These are phyloP conservation scores for Apodemus speciosus DNA, from an alignment of 2,113 vertebrate genomes.

Conservation along the genomic window DNA sequence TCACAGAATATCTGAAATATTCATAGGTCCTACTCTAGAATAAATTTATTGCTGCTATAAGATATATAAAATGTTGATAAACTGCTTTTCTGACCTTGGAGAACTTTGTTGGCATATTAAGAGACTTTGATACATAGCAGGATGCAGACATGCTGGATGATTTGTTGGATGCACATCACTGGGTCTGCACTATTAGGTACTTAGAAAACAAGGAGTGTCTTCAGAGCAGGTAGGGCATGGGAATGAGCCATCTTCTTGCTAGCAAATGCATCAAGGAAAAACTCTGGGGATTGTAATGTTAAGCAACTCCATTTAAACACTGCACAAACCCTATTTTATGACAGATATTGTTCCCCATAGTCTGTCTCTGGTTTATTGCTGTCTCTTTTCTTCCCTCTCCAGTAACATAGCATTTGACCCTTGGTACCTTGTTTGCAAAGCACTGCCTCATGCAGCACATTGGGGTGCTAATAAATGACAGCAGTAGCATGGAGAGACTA, in stretches of 20 bases:
- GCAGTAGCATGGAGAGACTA: not conserved
- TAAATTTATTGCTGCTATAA: constrained; percentile 88
- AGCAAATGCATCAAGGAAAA: not conserved
- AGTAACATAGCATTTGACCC: constrained; percentile 1
- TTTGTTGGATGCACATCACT: constrained; percentile 81
- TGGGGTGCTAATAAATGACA: not conserved
- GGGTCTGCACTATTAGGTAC: constrained; percentile 74
- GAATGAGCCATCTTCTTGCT: not conserved
- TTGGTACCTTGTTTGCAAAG: constrained; percentile 14
- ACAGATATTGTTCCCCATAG: constrained; percentile 46
- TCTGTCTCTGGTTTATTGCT: constrained; percentile 34
- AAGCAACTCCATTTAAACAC: constrained; percentile 41
- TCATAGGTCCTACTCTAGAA: constrained; percentile 85
- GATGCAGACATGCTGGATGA: constrained; percentile 79
- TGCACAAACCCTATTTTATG: constrained; percentile 26
- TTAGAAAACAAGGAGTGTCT: constrained; percentile 76
- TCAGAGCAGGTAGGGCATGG: not conserved
- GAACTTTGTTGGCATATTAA: constrained; percentile 88
- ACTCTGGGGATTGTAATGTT: not conserved
- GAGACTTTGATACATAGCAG: constrained; percentile 86
- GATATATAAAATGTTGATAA: constrained; percentile 89
- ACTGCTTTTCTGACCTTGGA: constrained; percentile 90
- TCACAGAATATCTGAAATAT: constrained; percentile 86
- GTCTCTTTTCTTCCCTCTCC: not conserved
- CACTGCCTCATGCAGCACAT: not conserved